phyloP scores from a whole-genome alignment of 1,140 invertebrate species.

The Leptinotarsa defecta region DNA sequence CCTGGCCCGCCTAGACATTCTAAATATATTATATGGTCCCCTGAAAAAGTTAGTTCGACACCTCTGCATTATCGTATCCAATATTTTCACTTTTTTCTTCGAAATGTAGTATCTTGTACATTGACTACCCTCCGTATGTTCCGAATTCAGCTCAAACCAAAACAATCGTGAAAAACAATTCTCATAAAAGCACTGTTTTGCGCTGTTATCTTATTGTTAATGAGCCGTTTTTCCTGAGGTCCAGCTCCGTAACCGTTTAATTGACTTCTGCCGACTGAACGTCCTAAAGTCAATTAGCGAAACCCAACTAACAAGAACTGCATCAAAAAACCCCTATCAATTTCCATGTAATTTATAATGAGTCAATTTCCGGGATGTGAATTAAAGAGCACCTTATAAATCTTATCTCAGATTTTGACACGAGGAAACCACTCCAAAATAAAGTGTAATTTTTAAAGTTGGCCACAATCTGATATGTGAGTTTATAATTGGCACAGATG shows the following conservation, averaged over 20 bases:
- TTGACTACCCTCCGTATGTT: no score
- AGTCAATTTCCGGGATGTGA: conserved; percentile 14
- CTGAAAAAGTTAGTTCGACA: no score
- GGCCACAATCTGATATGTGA: conserved; percentile 4
- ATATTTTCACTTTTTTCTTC: no score
- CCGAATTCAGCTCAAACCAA: no score
- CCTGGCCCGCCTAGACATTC: no score
- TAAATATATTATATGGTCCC: no score
- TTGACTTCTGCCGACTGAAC: background rate
- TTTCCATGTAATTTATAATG: conserved; percentile 1
- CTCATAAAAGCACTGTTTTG: no score
- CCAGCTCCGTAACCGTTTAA: background rate
- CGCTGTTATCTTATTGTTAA: background rate
- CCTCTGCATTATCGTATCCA: no score
- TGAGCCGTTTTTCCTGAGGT: background rate
- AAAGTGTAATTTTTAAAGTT: conserved; percentile 19
- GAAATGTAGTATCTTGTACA: no score
- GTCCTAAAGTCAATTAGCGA: background rate
- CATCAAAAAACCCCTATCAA: background rate
- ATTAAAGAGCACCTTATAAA: conserved; percentile 18
- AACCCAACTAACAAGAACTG: background rate
- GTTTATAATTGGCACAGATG: conserved; percentile 16
- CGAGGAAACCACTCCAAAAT: conserved; percentile 11
- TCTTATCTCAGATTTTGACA: conserved; percentile 23
- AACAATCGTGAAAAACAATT: no score